Percentiles rank a stretch among this genome's conserved stretches.
Evolutionary conservation across 2,888 invertebrate species (phyloP).

Genomic region (Microctonus aethiopoides): DNA sequence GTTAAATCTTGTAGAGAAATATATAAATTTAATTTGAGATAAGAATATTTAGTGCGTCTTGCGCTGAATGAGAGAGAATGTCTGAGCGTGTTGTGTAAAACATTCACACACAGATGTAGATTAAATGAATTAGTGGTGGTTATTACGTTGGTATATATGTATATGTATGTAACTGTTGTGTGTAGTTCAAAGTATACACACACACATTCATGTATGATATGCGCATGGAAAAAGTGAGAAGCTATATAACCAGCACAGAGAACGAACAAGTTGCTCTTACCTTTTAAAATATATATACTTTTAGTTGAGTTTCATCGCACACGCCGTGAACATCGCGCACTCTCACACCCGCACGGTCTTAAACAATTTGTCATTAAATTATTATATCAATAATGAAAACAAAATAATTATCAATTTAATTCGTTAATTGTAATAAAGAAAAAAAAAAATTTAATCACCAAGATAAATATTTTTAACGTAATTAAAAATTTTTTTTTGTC

Average conservation of each 20-base stretch:
- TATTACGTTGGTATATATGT: slow-evolving; percentile 4
- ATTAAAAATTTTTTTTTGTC: too few relatives aligned
- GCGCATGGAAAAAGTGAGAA: slow-evolving; percentile 52
- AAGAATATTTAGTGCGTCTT: background rate
- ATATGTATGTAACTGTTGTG: slow-evolving; percentile 5
- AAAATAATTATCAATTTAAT: background rate
- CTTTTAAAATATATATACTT: slow-evolving; percentile 58
- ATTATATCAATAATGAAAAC: background rate
- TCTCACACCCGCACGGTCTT: background rate
- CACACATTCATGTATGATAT: too few relatives aligned
- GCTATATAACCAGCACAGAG: slow-evolving; percentile 37
- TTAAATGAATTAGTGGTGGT: background rate
- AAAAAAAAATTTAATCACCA: too few relatives aligned
- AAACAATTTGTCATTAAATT: slow-evolving; percentile 1
- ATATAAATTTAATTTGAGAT: background rate
- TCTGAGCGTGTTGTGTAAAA: background rate
- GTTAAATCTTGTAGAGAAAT: background rate
- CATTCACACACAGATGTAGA: background rate
- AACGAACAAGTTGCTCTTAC: slow-evolving; percentile 35
- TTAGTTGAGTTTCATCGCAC: slow-evolving; percentile 59
- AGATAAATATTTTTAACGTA: too few relatives aligned
- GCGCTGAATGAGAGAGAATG: background rate
- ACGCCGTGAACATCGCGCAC: slow-evolving; percentile 51
- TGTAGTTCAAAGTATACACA: slow-evolving; percentile 2
- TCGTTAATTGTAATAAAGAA: background rate